Base-by-base conservation (phyloP, 2,113 vertebrate genomes). In the Girardinichthys multiradiatus region DNA sequence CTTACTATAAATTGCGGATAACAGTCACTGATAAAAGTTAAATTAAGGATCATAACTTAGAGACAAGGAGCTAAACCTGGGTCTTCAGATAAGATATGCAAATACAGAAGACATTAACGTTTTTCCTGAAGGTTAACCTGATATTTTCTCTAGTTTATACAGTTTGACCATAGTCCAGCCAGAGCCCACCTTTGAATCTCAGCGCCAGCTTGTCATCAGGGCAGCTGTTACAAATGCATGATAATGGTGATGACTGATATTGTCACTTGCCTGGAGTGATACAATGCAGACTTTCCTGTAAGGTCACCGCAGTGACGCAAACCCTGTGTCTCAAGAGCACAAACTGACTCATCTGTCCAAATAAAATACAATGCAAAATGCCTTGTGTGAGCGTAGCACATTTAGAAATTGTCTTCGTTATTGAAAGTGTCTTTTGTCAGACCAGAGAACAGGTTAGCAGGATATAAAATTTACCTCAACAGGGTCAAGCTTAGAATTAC, bases 221-320 rank as follows among this genome's bases (percentile, higher is more conserved):
- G 80, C 59, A 76, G 59, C 88, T 82, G 80, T 82, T 84, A 88
- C 82, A 73, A 83, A 70, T 80, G 72, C 74, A 54, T 71, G 70
- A 86, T 89, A 81, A 89, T 87, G 83, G 79, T 83, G 90, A 85
- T 85, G 88, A 92, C 80, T 81, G 77, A 83, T 88, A 87, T 84
- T 92, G 92, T 93, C 91, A 93, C 90, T 87, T 76, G 74, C 81
- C 60, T 57, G 57, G 67, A 89, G 86, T 89, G 85, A 88, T 87
- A 89, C 90, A 91, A 94, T 94, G 92, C 93, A 92, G 93, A 94
- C 90, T 93, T 93, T 94, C 94, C 92, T 94, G 94, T 93, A 93
- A 84, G 86, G 87, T 92, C 86, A 87, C 93, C 79, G 57, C 74
- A 85, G 89, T 94, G 93, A 92, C 92, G 90, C 85, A 93, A 93